Percentiles rank a stretch among this genome's conserved stretches.
Conservation (phyloP, 2,113 vertebrate genomes). For the Pomatostomus ruficeps region DNA sequence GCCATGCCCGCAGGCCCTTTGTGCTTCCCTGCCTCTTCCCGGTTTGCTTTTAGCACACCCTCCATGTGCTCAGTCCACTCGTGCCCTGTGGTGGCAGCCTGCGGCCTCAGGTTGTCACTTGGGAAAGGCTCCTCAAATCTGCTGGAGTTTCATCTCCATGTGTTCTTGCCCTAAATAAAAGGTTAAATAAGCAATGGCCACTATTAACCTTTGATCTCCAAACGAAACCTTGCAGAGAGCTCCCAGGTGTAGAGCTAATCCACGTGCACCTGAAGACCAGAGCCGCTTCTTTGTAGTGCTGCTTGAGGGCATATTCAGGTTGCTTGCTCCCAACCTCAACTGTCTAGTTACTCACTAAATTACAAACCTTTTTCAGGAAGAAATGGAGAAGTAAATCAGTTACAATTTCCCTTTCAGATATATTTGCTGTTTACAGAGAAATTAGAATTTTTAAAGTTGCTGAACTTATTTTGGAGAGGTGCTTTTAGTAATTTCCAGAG, state of each 20-base stretch:
- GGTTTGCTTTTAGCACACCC: fast-evolving
- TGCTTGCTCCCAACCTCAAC: not conserved
- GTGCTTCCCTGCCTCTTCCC: not conserved
- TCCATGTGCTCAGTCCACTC: fast-evolving
- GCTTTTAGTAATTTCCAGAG: not conserved
- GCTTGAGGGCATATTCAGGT: not conserved
- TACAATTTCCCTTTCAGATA: not conserved
- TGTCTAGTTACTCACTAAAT: not conserved
- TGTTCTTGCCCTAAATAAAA: not conserved
- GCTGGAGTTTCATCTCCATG: fast-evolving
- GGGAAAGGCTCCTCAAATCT: not conserved
- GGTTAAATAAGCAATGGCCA: not conserved
- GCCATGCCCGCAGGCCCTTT: not conserved
- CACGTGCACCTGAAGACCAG: not conserved
- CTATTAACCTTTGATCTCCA: not conserved
- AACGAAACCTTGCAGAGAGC: not conserved
- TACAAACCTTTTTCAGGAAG: not conserved
- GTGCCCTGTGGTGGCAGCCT: not conserved
- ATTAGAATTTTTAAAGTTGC: not conserved
- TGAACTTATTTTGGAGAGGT: not conserved
- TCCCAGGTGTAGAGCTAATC: not conserved
- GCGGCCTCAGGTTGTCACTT: fast-evolving
- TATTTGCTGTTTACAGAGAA: not conserved
- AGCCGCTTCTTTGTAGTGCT: not conserved
- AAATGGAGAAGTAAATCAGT: not conserved